Base-by-base conservation (phyloP, 2,888 invertebrate species). In the Sphaeridia pumilis region DNA sequence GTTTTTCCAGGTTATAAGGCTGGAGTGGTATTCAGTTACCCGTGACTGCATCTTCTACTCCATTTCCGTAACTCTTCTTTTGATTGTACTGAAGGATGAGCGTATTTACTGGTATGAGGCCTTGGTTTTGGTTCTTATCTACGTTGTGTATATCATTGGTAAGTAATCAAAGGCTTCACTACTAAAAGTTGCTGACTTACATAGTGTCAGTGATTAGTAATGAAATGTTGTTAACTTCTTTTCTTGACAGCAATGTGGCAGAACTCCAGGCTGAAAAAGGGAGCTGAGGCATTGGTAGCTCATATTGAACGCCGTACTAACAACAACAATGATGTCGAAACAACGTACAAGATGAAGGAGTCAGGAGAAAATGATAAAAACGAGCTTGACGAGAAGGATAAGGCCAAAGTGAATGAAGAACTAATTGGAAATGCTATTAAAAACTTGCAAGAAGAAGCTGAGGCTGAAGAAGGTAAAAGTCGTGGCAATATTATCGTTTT, bases 101-200 rank as follows among this genome's bases (percentile, higher is more conserved):
- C 76, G 81, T 54, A 84, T 88, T 48, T 83, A 84, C 69, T 87
- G 87, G 88, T 88, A 82, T 68, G 87, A 87, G 71, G 85, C 86
- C 4, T n/a, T n/a, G n/a, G 75, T 83, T 41, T 76, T 87, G 62
- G 83, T 87, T 26, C 74, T 83, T 27, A 75, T 86, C 38, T 87
- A 87, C 70, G 81, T 81, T 58, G 80, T 84, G 50, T 87, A 87
- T 70, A 82, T 87, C 66, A 79, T 81, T 57, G 82, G 84, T 64
- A 82, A 73, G 72, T 73, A 21, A 17, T 38, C 17, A 10, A 31
- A 31, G 7, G 7, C 10, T 10, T 31, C 14, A 14, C 31, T 46
- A 25, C n/a, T n/a, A n/a, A n/a, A n/a, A n/a, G n/a, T n/a, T n/a
- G n/a, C n/a, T n/a, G n/a, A n/a, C n/a, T n/a, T n/a, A n/a, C n/a